These are phyloP conservation scores for Eulemur macaco DNA, from an alignment of 2,113 vertebrate genomes.

Conservation along the genomic window DNA sequence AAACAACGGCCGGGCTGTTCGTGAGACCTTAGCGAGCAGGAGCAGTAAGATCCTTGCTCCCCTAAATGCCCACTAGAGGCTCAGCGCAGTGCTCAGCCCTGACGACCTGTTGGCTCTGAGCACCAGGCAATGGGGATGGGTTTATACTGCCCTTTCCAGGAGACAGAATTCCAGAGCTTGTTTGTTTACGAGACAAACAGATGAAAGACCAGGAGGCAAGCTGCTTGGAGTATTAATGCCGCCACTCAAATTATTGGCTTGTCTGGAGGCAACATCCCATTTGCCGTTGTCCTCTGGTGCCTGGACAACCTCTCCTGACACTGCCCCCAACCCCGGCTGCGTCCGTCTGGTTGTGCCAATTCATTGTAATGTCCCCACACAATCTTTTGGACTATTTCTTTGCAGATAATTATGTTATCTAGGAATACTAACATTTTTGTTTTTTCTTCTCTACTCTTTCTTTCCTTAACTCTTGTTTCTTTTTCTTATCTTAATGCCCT, in stretches of 20 bases:
- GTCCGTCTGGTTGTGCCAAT: neutral
- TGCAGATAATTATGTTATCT: neutral
- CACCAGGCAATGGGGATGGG: neutral
- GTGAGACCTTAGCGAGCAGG: neutral
- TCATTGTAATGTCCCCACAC: neutral
- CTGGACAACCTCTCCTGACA: no score
- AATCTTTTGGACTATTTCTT: neutral
- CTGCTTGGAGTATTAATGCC: neutral
- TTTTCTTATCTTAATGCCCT: neutral
- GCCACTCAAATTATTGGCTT: neutral
- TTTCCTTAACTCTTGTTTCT: neutral
- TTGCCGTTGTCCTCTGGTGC: neutral
- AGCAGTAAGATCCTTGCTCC: neutral
- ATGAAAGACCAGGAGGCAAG: neutral
- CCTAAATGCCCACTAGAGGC: neutral
- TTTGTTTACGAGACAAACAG: conserved; percentile 1
- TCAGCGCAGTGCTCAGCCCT: rapidly evolving
- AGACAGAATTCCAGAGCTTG: neutral
- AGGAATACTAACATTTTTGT: neutral
- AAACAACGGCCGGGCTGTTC: neutral
- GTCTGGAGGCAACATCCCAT: neutral
- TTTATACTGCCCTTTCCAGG: neutral
- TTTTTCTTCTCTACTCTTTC: neutral
- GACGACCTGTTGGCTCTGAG: rapidly evolving
- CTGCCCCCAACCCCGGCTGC: no score